Conservation (phyloP, 2,797 vertebrate genomes). For the Poecile montanus region DNA sequence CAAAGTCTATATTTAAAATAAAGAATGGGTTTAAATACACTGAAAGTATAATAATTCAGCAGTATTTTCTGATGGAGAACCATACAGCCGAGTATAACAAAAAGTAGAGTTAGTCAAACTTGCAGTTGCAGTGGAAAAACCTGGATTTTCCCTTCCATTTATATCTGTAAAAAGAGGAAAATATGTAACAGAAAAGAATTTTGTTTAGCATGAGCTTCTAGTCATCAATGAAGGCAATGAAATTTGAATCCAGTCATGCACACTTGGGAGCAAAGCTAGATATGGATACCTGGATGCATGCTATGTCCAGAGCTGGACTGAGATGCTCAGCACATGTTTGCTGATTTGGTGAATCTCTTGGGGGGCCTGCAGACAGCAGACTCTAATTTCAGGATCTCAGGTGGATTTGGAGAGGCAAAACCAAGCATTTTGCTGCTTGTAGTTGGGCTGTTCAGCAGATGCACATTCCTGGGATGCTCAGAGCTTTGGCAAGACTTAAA, state of each 20-base stretch:
- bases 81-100: not conserved
- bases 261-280: not conserved
- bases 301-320: not conserved
- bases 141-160: not conserved
- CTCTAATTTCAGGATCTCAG: not conserved
- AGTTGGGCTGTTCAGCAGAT: not conserved
- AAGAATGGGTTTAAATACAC: not conserved
- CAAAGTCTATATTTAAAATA: not conserved
- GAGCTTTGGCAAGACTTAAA: not conserved
- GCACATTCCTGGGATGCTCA: not conserved
- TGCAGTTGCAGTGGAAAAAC: not conserved
- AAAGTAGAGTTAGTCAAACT: not conserved
- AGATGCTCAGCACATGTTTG: not conserved
- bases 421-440: fast-evolving
- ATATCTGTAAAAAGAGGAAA: not conserved
- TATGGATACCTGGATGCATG: not conserved
- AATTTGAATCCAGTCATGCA: not conserved
- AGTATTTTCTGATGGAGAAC: not conserved
- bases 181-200: not conserved
- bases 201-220: not conserved
- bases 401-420: not conserved
- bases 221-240: not conserved
- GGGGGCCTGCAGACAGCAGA: not conserved
- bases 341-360: not conserved
- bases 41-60: not conserved